Conservation (phyloP, 2,888 invertebrate genomes). For the Crocallis elinguaria region DNA sequence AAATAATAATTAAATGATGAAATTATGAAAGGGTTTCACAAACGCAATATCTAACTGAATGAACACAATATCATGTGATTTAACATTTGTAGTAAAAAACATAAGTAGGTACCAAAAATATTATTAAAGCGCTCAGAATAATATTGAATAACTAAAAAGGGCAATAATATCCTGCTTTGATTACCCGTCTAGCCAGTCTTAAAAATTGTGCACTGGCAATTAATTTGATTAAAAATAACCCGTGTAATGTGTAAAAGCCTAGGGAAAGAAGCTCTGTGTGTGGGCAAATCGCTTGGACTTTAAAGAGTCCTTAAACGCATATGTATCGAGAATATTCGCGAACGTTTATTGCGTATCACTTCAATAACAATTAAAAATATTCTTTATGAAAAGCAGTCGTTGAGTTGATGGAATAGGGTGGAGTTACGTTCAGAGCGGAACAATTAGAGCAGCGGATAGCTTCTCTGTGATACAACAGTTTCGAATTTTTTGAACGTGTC, state of each 20-base stretch:
- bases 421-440: constrained; percentile 10
- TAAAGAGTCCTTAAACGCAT: constrained; percentile 33
- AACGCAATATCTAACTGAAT: no score
- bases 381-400: constrained; percentile 37
- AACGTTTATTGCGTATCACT: constrained; percentile 34
- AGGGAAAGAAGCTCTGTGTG: constrained; percentile 28
- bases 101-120: no score
- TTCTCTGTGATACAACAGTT: background rate
- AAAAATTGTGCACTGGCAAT: constrained; percentile 7
- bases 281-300: constrained; percentile 32
- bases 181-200: constrained; percentile 4
- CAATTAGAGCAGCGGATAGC: constrained; percentile 1
- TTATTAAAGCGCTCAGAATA: no score
- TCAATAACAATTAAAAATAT: constrained; percentile 42
- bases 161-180: background rate
- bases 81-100: no score
- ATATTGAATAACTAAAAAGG: no score
- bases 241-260: background rate
- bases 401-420: constrained; percentile 19
- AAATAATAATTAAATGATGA: no score
- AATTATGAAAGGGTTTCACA: no score
- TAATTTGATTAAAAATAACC: constrained; percentile 3
- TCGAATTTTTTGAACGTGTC: no score
- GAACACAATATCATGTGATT: no score
- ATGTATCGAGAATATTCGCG: constrained; percentile 40